Conservation (phyloP, 2,113 vertebrate genomes). For the Leptocoma aspasia region DNA sequence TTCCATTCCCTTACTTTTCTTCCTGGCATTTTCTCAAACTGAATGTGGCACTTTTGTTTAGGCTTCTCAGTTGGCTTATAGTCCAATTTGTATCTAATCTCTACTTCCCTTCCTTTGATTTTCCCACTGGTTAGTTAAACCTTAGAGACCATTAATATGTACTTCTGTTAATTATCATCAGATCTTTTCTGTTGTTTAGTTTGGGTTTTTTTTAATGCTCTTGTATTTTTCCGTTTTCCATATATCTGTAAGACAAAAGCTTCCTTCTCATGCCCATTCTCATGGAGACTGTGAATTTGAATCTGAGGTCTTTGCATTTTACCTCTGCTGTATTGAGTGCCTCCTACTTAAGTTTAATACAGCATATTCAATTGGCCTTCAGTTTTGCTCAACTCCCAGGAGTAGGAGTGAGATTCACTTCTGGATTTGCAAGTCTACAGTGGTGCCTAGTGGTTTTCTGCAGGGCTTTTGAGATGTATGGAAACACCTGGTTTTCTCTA, state of each 20-base stretch:
- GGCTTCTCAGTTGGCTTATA: neutral
- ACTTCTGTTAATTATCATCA: neutral
- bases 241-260: neutral
- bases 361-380: neutral
- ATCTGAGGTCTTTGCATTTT: neutral
- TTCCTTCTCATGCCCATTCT: neutral
- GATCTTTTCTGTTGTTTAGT: neutral
- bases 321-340: neutral
- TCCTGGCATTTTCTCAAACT: neutral
- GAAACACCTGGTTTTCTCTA: neutral
- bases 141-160: neutral
- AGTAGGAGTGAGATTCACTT: neutral
- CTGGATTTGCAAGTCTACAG: neutral
- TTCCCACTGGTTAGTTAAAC: neutral
- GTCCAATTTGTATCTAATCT: neutral
- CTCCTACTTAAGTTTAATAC: neutral
- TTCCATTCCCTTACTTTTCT: neutral
- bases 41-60: neutral
- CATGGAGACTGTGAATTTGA: neutral
- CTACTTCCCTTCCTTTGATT: neutral
- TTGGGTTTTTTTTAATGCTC: neutral
- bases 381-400: neutral
- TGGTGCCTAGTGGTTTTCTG: neutral
- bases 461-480: neutral
- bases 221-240: neutral